Base-by-base conservation (phyloP, 2,888 invertebrate species). In the Gastracanthus pulcherrimus region DNA sequence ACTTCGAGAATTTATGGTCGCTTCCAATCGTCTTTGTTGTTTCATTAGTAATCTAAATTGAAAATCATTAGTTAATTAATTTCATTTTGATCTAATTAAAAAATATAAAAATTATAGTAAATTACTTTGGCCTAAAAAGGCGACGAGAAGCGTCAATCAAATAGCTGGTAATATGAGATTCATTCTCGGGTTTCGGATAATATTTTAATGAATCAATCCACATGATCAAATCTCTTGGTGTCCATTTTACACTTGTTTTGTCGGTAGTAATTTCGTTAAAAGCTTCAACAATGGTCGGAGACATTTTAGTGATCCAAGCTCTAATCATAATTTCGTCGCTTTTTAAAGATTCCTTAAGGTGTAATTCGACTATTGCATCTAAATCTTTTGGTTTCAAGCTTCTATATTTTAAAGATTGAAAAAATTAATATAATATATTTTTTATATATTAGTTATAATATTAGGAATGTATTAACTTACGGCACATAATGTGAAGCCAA, bases 171-270 rank as follows among this genome's bases (percentile, higher is more conserved):
- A 88, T 75, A 16, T 86, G 86, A 0, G 84, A 66, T 31, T 87
- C 87, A 16, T 84, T 84, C 60, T 89, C 88, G 0, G 87, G 85
- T 0, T 69, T 70, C 0, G 89, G 89, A 84, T 91, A 91, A 82
- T 87, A 87, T 48, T 86, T 86, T 13, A 91, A 80, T 38, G 86
- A 84, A 13, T 86, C 86, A 0, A 89, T 87, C 91, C 91, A 91
- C 3, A 84, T 77, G 11, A 88, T 84, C 36, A 91, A 84, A 83
- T 91, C 89, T 55, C 88, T 88, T 0, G 87, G 86, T 5, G 87
- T 88, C 89, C 89, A 91, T 11, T 75, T 76, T 26, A 71, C 31
- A 6, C 81, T 76, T 1, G 77, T 78, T 45, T 87, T 85, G 3
- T 84, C 82, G 0, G 19, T 19, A 13, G 70, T 51, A 26, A 83